A percentile compares a stretch with the other conserved stretches of the same genome.
Evolutionary conservation across 2,113 vertebrate species (phyloP).

Genomic region (Chlorodrepanis virens): DNA sequence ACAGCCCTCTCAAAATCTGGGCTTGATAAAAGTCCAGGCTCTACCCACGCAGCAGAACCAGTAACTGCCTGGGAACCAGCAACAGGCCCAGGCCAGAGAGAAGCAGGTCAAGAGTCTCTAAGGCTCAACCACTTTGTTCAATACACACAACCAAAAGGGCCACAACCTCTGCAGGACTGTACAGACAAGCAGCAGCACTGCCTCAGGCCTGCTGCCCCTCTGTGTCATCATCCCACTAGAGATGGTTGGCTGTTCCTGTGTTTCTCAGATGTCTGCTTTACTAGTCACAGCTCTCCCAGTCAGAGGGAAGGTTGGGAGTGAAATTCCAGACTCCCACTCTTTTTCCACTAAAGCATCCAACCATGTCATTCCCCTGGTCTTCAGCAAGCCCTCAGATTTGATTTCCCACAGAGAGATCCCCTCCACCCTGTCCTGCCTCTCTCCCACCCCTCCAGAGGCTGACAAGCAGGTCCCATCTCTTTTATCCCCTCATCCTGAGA

Average conservation of each 20-base stretch:
- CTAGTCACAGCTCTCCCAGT: not conserved
- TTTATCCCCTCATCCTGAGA: not conserved
- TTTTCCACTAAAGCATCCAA: not conserved
- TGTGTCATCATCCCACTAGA: not conserved
- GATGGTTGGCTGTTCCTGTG: not conserved
- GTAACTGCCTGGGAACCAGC: not conserved
- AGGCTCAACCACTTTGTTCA: not conserved
- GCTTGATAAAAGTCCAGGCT: not conserved
- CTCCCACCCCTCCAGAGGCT: not conserved
- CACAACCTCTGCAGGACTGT: not conserved
- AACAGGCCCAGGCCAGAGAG: not conserved
- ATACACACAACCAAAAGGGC: not conserved
- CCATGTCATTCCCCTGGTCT: not conserved
- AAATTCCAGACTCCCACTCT: not conserved
- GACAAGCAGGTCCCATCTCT: not conserved
- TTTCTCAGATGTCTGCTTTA: not conserved
- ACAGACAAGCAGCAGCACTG: not conserved
- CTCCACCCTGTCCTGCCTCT: not conserved
- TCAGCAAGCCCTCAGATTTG: not conserved
- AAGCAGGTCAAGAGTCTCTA: not conserved
- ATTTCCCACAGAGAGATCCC: fast-evolving
- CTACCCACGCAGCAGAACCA: not conserved
- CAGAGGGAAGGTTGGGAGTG: not conserved
- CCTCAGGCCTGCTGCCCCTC: not conserved
- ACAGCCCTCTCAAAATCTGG: not conserved